Evolutionary conservation across 2,888 invertebrate species (phyloP).

Genomic region (Drosophila algonquin): DNA sequence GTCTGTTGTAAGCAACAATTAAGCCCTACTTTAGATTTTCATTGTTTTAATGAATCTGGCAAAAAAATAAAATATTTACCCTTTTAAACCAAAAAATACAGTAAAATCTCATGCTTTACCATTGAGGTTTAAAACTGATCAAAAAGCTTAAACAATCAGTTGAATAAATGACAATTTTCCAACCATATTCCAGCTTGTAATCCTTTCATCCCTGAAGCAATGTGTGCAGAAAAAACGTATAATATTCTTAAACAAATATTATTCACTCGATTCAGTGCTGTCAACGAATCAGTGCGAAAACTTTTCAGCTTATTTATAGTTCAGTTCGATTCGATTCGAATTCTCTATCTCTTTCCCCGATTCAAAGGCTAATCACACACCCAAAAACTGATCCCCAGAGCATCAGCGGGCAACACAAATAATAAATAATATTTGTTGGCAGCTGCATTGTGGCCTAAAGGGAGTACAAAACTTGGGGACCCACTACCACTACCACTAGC

Average conservation of each 20-base stretch:
- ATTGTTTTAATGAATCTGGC: neutral
- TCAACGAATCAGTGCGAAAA: slow-evolving; percentile 6
- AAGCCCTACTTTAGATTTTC: too few species aligned
- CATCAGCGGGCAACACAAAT: slow-evolving; percentile 12
- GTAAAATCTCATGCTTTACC: neutral
- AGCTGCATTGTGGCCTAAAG: slow-evolving; percentile 5
- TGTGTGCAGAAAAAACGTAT: neutral
- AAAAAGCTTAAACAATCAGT: neutral
- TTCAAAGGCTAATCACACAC: slow-evolving; percentile 11
- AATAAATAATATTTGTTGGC: slow-evolving; percentile 10
- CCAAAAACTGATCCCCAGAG: slow-evolving; percentile 5
- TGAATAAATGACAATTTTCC: neutral
- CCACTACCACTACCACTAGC: neutral
- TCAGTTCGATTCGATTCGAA: too few species aligned
- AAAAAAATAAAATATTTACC: neutral
- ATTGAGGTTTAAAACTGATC: neutral
- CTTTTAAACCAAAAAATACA: neutral
- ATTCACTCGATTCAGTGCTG: neutral
- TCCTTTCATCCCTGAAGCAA: neutral
- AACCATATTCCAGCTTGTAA: neutral
- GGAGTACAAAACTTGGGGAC: slow-evolving; percentile 35
- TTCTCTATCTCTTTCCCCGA: neutral
- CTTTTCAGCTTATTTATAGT: slow-evolving; percentile 9
- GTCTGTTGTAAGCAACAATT: too few species aligned
- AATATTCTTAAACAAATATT: neutral